Conservation (phyloP, 2,113 vertebrate genomes). For the Nesogale talazaci region DNA sequence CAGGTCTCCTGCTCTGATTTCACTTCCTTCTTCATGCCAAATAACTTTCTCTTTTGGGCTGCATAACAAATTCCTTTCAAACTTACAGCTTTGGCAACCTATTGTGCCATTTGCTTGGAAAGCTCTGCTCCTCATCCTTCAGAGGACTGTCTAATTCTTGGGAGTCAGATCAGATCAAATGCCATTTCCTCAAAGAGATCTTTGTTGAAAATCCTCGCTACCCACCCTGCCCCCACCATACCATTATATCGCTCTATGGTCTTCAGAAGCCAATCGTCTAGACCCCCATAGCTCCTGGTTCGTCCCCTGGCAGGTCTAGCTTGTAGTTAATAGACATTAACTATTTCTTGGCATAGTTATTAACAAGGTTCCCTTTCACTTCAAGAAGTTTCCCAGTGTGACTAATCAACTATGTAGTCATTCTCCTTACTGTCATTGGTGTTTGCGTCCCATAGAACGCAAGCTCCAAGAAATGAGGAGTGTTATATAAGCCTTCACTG, state of each 20-base stretch:
- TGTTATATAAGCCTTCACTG: neutral
- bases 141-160: neutral
- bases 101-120: neutral
- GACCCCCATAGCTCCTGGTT: neutral
- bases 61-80: neutral
- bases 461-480: slow-evolving; percentile 3
- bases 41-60: neutral
- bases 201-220: neutral
- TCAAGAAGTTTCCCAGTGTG: neutral
- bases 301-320: neutral
- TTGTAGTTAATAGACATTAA: neutral
- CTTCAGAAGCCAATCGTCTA: neutral
- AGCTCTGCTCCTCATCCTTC: neutral
- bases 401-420: neutral
- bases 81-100: neutral
- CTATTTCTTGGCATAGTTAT: slow-evolving; percentile 2
- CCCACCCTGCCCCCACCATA: neutral
- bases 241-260: neutral
- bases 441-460: neutral
- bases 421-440: neutral
- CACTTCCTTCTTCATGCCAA: neutral
- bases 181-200: neutral
- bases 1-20: neutral
- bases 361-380: neutral
- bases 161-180: neutral